Conservation (phyloP, 1,140 invertebrate species). For the Calephelis nemesis region DNA sequence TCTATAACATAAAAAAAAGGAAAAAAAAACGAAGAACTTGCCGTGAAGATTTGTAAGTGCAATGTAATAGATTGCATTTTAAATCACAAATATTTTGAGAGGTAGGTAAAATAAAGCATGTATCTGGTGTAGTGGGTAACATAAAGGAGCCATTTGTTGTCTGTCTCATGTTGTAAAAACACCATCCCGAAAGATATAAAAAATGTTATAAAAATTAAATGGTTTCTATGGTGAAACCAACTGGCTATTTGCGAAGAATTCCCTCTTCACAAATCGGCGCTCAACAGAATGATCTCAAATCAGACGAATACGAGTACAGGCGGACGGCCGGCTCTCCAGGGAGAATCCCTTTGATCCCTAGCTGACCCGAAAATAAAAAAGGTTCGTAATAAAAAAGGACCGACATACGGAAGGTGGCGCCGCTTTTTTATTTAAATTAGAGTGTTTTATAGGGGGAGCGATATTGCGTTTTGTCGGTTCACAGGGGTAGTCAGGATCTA, state of each 20-base stretch:
- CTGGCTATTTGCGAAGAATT: slow-evolving; percentile 71
- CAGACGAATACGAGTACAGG: slow-evolving; percentile 51
- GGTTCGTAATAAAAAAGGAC: slow-evolving; percentile 77
- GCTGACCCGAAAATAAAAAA: slow-evolving; percentile 79
- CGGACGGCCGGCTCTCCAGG: slow-evolving; percentile 56
- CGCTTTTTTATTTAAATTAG: slow-evolving; percentile 79
- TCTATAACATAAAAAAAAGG: too few species aligned
- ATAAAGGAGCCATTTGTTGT: too few species aligned
- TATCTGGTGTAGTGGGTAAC: too few species aligned
- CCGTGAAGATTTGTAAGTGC: too few species aligned
- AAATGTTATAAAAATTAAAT: slow-evolving; percentile 42
- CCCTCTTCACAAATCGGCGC: slow-evolving; percentile 74
- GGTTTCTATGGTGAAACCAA: slow-evolving; percentile 75
- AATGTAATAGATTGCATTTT: too few species aligned
- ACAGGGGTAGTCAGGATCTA: slow-evolving; percentile 41
- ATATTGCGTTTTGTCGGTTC: slow-evolving; percentile 75
- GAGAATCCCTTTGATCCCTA: slow-evolving; percentile 75
- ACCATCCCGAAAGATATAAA: too few species aligned
- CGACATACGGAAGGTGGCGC: slow-evolving; percentile 78
- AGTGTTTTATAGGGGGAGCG: slow-evolving; percentile 76
- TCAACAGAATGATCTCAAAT: slow-evolving; percentile 70
- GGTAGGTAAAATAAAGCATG: too few species aligned
- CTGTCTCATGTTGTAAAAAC: too few species aligned
- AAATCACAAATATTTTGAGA: too few species aligned
- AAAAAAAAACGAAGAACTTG: too few species aligned